phyloP scores from a whole-genome alignment of 2,113 vertebrate species.

The Proterorhinus semilunaris region DNA sequence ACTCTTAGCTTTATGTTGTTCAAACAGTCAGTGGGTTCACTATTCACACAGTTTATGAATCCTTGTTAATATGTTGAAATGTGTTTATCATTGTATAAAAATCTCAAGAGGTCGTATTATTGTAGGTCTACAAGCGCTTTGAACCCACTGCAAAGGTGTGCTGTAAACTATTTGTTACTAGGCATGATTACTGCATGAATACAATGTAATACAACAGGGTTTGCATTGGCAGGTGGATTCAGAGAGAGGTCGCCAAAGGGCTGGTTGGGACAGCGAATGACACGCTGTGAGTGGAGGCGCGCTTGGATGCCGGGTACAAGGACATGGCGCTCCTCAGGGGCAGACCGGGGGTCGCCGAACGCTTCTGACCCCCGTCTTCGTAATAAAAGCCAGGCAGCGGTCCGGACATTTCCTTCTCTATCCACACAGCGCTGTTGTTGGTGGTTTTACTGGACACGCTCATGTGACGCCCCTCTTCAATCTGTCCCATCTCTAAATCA shows the following conservation, averaged over 20 bases:
- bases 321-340: constrained; percentile 38
- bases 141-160: no score
- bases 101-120: no score
- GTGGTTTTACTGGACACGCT: constrained; percentile 24
- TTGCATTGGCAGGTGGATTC: constrained; percentile 14
- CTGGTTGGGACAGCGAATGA: constrained; percentile 45
- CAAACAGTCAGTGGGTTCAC: no score
- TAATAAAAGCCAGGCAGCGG: constrained; percentile 45
- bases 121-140: no score
- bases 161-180: background rate
- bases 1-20: no score
- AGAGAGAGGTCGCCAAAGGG: constrained; percentile 72
- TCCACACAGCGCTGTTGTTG: constrained; percentile 20
- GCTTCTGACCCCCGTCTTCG: background rate
- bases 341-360: constrained; percentile 10
- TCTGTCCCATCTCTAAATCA: constrained; percentile 42
- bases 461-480: constrained; percentile 25
- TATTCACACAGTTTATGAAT: no score
- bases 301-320: constrained; percentile 29
- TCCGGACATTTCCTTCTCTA: constrained; percentile 34
- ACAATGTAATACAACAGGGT: constrained; percentile 14
- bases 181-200: constrained; percentile 23
- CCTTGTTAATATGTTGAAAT: no score
- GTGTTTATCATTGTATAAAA: no score
- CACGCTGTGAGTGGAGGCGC: constrained; percentile 46